phyloP scores from a whole-genome alignment of 2,888 invertebrate species.

The Scaeva pyrastri region DNA sequence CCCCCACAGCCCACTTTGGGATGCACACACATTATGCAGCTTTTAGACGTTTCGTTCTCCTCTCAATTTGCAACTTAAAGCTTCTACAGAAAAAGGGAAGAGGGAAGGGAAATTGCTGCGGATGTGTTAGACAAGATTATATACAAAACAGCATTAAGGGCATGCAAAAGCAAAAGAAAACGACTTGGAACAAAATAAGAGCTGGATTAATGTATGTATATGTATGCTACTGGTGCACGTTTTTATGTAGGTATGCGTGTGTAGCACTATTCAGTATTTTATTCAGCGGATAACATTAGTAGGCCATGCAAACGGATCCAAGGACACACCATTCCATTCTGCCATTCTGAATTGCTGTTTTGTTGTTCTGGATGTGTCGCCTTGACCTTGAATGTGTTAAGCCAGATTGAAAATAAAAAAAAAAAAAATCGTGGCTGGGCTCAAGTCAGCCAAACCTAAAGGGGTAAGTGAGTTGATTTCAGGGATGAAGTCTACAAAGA shows the following conservation, averaged over 20 bases:
- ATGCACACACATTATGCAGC: not conserved
- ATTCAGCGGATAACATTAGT: slow-evolving; percentile 56
- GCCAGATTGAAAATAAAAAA: slow-evolving; percentile 15
- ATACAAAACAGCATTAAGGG: slow-evolving; percentile 43
- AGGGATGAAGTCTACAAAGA: slow-evolving; percentile 5
- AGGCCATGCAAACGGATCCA: slow-evolving; percentile 51
- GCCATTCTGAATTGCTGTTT: not conserved
- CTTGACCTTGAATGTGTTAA: slow-evolving; percentile 64
- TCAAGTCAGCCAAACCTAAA: slow-evolving; percentile 35
- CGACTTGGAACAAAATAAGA: slow-evolving; percentile 4
- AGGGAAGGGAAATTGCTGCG: not conserved
- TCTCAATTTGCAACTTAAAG: slow-evolving; percentile 1
- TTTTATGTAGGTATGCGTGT: no score
- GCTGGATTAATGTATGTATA: slow-evolving; percentile 66
- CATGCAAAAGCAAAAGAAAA: not conserved
- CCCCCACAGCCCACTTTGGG: no score
- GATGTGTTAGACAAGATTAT: slow-evolving; percentile 51
- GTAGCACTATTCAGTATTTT: slow-evolving; percentile 53
- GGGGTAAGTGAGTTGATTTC: slow-evolving; percentile 54
- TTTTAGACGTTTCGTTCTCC: not conserved
- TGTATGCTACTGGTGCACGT: not conserved
- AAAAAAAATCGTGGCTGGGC: slow-evolving; percentile 20
- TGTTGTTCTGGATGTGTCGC: not conserved
- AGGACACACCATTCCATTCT: slow-evolving; percentile 4
- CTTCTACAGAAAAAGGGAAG: not conserved